phyloP scores from a whole-genome alignment of 1,140 invertebrate genomes.

The Popillia japonica region DNA sequence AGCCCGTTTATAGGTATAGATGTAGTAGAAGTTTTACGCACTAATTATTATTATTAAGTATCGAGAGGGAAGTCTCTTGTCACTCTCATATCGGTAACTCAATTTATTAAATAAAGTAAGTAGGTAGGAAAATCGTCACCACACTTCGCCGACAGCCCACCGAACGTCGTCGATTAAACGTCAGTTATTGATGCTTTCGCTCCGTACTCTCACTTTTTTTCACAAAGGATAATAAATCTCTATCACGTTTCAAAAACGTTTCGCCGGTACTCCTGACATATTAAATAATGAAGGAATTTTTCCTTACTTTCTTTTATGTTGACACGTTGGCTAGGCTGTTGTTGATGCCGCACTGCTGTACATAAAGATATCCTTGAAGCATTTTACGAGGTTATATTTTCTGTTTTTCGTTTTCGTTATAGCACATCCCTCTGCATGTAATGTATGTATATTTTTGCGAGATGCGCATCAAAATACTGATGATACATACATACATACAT shows the following conservation, averaged over 20 bases:
- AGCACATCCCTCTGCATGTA: neutral
- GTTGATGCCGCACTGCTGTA: neutral
- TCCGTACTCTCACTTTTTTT: conserved; percentile 5
- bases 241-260: conserved; percentile 30
- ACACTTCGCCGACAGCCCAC: neutral
- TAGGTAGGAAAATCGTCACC: neutral
- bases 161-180: neutral
- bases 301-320: conserved; percentile 17
- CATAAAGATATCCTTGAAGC: conserved; percentile 21
- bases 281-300: conserved; percentile 35
- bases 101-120: neutral
- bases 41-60: too few species aligned
- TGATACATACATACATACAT: neutral
- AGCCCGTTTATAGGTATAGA: too few species aligned
- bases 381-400: conserved; percentile 19
- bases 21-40: too few species aligned
- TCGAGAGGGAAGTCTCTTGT: too few species aligned
- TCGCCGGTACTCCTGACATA: conserved; percentile 27
- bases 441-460: neutral
- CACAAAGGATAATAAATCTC: conserved; percentile 11
- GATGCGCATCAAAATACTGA: neutral
- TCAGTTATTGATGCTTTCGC: conserved; percentile 20
- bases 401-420: conserved; percentile 11
- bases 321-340: conserved; percentile 24
- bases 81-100: too few species aligned